Conservation (phyloP, 2,113 vertebrate genomes). For the Scortum barcoo region DNA sequence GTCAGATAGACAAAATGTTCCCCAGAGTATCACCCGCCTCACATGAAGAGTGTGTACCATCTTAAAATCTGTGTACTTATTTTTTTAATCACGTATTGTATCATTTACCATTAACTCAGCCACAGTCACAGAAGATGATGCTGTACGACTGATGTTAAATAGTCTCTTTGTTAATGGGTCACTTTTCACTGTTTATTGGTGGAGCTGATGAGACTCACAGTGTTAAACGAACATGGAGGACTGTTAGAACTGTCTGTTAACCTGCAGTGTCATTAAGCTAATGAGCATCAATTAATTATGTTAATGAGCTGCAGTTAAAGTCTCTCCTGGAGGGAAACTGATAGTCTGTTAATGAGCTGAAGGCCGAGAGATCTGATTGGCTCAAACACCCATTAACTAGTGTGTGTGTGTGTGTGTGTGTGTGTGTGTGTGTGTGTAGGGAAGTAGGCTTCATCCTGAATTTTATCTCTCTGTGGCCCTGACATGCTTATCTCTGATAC, state of each 20-base stretch:
- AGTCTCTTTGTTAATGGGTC: not conserved
- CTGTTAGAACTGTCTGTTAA: constrained; percentile 52
- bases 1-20: constrained; percentile 23
- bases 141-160: not conserved
- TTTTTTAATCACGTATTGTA: not conserved
- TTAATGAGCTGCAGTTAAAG: constrained; percentile 57
- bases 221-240: constrained; percentile 36
- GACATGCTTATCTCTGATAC: constrained; percentile 70
- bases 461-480: constrained; percentile 67
- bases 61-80: not conserved
- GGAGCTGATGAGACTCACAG: not conserved
- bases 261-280: constrained; percentile 69
- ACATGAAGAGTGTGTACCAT: not conserved
- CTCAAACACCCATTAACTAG: constrained; percentile 30
- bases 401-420: constrained; percentile 25
- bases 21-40: not conserved
- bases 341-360: constrained; percentile 57
- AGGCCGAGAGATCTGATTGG: constrained; percentile 32
- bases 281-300: constrained; percentile 69
- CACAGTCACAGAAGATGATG: not conserved
- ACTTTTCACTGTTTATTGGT: not conserved
- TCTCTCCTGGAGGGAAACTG: constrained; percentile 66
- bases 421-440: constrained; percentile 22
- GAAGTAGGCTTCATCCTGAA: constrained; percentile 43
- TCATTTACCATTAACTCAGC: not conserved